Base-by-base conservation (phyloP, 2,797 vertebrate species). In the Typhlichthys subterraneus region DNA sequence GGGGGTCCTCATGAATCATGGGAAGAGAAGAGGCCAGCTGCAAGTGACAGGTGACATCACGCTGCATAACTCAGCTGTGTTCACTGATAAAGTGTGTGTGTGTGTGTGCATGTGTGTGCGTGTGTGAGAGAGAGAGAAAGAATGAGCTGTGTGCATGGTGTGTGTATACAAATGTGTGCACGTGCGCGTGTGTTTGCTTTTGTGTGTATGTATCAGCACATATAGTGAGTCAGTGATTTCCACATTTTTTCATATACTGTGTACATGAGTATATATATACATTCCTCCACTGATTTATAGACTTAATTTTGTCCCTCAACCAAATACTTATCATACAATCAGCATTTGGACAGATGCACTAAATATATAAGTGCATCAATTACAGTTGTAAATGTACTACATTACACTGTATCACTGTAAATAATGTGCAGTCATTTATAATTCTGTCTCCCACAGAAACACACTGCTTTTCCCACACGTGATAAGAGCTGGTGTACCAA, bases 1-100 rank as follows among this genome's bases (percentile, higher is more conserved):
- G 4, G 56, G 63, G 56, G 77, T 63, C 50, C 31, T 38, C 76
- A 79, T 90, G 83, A 89, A 77, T 88, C 86, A 89, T 90, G 87
- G 79, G 85, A 89, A 87, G 84, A 70, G 69, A 23, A 23, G 23
- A 23, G 3, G 23, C 23, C 67, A 48, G 12, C 72, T 67, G 46
- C 58, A 23, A 52, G 61, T 65, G 55, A 68, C 45, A 42, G 75
- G 57, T 17, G 31, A 84, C 85, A 83, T 78, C 17, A 68, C 52
- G 59, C 59, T 9, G 55, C 71, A 76, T 84, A 83, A 82, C 56
- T 86, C 76, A 82, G 65, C 72, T 75, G 46, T 49, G 38, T 7
- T 15, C 4, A n/a, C 29, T 48, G 8, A 10, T 12, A 23, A 53
- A 11, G 38, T 63, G 49, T 66, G 50, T 61, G 12, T 54, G 54